Base-by-base conservation (phyloP, 2,797 vertebrate genomes). In the Sternotherus odoratus region DNA sequence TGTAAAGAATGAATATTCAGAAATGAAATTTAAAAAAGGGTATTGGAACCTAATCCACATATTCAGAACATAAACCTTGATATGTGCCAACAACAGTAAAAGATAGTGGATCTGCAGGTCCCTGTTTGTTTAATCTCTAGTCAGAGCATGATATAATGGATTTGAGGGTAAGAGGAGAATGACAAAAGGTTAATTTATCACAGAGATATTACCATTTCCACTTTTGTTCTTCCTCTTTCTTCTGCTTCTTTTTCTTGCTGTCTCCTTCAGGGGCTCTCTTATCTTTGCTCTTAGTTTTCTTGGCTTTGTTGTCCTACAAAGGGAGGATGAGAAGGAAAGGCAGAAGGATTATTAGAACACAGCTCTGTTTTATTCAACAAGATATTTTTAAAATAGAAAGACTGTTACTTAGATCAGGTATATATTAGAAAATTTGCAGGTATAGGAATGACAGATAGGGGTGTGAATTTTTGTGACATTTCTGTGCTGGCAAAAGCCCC, bases 211-310 rank as follows among this genome's bases (percentile, higher is more conserved):
- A 99, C 99, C 99, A 99, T 98, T 99, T 99, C 99, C 99, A 99
- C 95, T 99, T 99, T 91, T 99, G 99, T 72, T 99, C 99, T 86
- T 99, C 98, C 94, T 99, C 99, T 96, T 99, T 99, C 97, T 99
- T 99, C n/a, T 89, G 97, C 95, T 99, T 99, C 97, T 99, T 98
- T 97, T 96, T 99, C 98, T 99, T 99, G 84, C 98, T 98, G 92
- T 98, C 98, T 0, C 97, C 95, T 43, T 98, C 98, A 51, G 97
- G 95, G 93, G 94, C 83, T 95, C 99, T 99, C 97, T 98, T 99
- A 97, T 98, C 98, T 98, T 99, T 99, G 95, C 96, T 98, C 97
- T 99, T 99, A 53, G 84, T 57, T 96, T 99, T 99, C 98, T 99
- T 99, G 96, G 98, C 98, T 97, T 99, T 99, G 89, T 97, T 97